Base-by-base conservation (phyloP, 1,140 invertebrate species). In the Onthophagus taurus region DNA sequence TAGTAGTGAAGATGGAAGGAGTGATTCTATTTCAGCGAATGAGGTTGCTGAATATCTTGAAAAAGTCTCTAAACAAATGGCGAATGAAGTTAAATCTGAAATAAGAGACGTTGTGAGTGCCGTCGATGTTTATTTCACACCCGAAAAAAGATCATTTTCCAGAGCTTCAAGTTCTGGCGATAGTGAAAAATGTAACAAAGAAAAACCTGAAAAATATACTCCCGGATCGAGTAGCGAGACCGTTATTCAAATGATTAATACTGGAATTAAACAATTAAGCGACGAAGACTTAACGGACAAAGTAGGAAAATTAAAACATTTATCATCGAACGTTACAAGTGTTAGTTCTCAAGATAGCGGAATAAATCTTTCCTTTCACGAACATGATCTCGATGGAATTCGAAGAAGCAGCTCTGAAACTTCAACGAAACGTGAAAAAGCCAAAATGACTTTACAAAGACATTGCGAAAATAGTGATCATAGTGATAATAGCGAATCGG, bases 281-380 rank as follows among this genome's bases (percentile, higher is more conserved):
- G 57, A 58, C 7, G 53, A 53, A 20, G 60, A 60, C 6, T 33
- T 37, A 7, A 18, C 20, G 1, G 47, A 51, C 3, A 51, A 57
- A 44, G 30, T 14, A 3, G 39, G 47, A 14, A 57, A 56, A 33
- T 56, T 44, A 14, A 57, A 54, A 44, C 31, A 53, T 12, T 42
- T 51, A 30, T 41, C 55, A 2, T 57, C 59, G 3, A 61, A 60
- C 24, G 58, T 61, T 9, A 53, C 58, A 1, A 63, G 59, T 31
- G 71, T 80, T 24, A 82, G 80, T 52, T 84, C 81, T 0, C 81
- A 83, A 57, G 82, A 84, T 55, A 83, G 81, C 51, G 82, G 81
- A 1, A 85, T 85, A 30, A 83, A 83, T 57, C 65, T 83, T 54
- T 78, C 74, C 7, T 82, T 81, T 61, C 73, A 78, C 37, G 80